Evolutionary conservation across 2,113 vertebrate species (phyloP).

Genomic region (Crotalus tigris): DNA sequence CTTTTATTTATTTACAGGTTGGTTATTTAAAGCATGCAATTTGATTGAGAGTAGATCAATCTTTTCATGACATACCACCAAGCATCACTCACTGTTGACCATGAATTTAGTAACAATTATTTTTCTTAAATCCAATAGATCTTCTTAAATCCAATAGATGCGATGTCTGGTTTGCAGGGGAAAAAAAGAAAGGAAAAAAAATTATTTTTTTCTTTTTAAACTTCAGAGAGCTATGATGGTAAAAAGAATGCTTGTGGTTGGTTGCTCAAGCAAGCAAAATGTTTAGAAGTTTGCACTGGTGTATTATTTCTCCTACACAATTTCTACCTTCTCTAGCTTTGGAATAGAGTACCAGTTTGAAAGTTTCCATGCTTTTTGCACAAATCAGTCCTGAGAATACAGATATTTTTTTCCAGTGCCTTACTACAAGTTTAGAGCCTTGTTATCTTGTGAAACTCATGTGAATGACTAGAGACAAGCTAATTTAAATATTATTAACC

Average conservation of each 20-base stretch:
- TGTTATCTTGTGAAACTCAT: constrained; percentile 45
- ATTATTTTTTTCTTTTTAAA: not conserved
- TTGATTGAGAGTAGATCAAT: not conserved
- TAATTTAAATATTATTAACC: constrained; percentile 64
- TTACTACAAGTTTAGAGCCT: not conserved
- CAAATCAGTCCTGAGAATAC: not conserved
- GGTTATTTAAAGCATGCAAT: not conserved
- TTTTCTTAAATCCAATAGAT: not conserved
- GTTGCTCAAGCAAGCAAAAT: not conserved
- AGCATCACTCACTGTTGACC: not conserved
- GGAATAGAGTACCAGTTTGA: not conserved
- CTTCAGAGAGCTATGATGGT: not conserved
- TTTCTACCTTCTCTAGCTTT: not conserved
- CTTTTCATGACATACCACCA: not conserved
- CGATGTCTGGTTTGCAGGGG: not conserved
- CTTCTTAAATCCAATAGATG: not conserved
- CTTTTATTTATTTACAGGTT: not conserved
- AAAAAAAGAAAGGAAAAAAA: not conserved
- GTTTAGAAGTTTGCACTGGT: not conserved
- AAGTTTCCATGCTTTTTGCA: not conserved
- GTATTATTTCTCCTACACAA: not conserved
- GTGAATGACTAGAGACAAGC: constrained; percentile 61
- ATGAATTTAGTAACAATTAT: not conserved
- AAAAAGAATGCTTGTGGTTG: not conserved
- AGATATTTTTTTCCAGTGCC: not conserved